Evolutionary conservation across 2,888 invertebrate species (phyloP).

Genomic region (Tholera decimalis): DNA sequence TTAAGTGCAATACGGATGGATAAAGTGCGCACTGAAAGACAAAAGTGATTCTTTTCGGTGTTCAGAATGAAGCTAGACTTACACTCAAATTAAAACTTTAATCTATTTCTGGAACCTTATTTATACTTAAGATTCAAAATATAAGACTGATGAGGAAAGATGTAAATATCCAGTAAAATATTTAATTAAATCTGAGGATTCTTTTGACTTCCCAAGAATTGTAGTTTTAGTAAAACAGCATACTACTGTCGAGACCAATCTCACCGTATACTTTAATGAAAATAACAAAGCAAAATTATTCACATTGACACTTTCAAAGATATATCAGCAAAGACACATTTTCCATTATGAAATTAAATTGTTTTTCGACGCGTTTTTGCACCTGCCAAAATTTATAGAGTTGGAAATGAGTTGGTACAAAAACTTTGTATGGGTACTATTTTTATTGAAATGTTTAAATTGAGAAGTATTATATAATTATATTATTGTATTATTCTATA

Average conservation of each 20-base stretch:
- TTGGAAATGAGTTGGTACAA: slow-evolving; percentile 7
- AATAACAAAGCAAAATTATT: slow-evolving; percentile 27
- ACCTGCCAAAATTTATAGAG: slow-evolving; percentile 44
- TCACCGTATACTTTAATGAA: not conserved
- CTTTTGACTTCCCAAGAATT: not conserved
- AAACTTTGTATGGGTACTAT: slow-evolving; percentile 26
- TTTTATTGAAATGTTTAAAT: slow-evolving; percentile 35
- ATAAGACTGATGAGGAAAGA: too few relatives aligned
- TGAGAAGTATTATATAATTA: not conserved
- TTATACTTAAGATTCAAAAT: not conserved
- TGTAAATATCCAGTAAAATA: not conserved
- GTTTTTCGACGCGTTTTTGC: slow-evolving; percentile 45
- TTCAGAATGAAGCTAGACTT: not conserved
- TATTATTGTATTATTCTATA: too few relatives aligned
- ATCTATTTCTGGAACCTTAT: not conserved
- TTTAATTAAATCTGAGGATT: not conserved
- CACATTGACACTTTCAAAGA: slow-evolving; percentile 40
- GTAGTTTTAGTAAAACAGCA: too few relatives aligned
- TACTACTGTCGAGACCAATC: not conserved
- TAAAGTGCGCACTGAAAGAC: slow-evolving; percentile 15
- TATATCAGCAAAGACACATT: slow-evolving; percentile 39
- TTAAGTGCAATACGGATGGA: slow-evolving; percentile 24
- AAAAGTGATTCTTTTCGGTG: slow-evolving; percentile 9
- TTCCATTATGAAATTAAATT: slow-evolving; percentile 56
- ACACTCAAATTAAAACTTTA: slow-evolving; percentile 1